Base-by-base conservation (phyloP, 2,888 invertebrate genomes). In the Diarsia dahlii region DNA sequence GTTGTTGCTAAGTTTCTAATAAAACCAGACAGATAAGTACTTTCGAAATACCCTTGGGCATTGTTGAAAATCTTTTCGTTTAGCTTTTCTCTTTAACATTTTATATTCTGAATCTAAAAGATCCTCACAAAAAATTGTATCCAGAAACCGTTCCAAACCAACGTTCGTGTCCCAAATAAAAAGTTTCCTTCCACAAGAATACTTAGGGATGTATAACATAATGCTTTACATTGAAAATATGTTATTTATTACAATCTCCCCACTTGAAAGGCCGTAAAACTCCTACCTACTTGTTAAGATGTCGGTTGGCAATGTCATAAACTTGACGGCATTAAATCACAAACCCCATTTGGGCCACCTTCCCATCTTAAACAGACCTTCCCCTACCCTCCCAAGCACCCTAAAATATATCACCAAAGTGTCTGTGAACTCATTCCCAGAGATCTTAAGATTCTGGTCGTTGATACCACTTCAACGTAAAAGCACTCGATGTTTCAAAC, bases 401-500 rank as follows among this genome's bases (percentile, higher is more conserved):
- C 66, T 12, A 73, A 86, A 87, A 86, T 76, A 79, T 69, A n/a
- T 34, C 39, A 39, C 65, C 60, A 75, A 82, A 71, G 60, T 78
- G 70, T 76, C 81, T 71, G 72, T 66, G 71, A 69, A 80, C 71
- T 78, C 67, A 81, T 82, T 80, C 78, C 80, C 88, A 87, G 78
- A 84, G 89, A 74, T 89, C 90, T 79, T 76, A 73, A 70, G 84
- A 84, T 88, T 71, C 87, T 93, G 94, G 95, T 88, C 83, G 86
- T 82, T 72, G 74, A 85, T 84, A 90, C 89, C 82, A 90, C 92
- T 93, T 91, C 85, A 93, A 91, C 93, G 92, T 93, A 91, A 95
- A 95, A 95, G 95, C 95, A 91, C 93, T 95, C 94, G 93, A 95
- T 95, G 93, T 94, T 94, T 93, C 92, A 93, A 95, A 95, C 94